Conservation (phyloP, 2,113 vertebrate genomes). For the Manacus vitellinus region DNA sequence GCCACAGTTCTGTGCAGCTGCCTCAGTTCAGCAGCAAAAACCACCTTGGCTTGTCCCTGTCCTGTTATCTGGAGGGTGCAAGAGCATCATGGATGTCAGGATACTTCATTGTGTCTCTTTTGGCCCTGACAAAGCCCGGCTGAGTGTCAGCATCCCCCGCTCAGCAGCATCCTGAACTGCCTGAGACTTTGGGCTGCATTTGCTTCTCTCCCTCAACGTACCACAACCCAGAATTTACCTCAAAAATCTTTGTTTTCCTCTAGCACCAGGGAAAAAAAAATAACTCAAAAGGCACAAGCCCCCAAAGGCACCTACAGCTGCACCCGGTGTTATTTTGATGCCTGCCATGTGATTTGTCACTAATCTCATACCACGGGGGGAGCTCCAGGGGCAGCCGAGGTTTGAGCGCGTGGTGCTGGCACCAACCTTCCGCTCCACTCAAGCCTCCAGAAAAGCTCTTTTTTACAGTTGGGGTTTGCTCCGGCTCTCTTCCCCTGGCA, state of each 20-base stretch:
- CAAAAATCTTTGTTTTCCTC: background rate
- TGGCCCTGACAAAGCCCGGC: background rate
- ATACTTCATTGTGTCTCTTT: background rate
- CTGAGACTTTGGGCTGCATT: background rate
- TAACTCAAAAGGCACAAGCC: background rate
- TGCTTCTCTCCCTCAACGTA: background rate
- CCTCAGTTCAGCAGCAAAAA: background rate
- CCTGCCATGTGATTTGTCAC: slow-evolving; percentile 18
- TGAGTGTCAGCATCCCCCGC: accelerated
- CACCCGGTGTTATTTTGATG: background rate
- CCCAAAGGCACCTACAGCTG: background rate
- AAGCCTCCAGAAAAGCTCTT: background rate
- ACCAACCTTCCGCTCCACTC: background rate
- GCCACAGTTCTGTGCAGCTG: accelerated
- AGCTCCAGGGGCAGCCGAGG: background rate
- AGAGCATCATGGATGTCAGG: background rate
- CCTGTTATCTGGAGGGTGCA: background rate
- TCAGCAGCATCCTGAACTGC: background rate
- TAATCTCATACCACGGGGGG: background rate
- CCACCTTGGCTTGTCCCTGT: background rate
- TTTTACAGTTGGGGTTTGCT: background rate
- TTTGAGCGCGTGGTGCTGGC: background rate
- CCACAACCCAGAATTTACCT: background rate
- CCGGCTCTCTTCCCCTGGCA: accelerated
- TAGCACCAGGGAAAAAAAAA: background rate